Evolutionary conservation across 2,113 vertebrate genomes (phyloP).

Genomic region (Heloderma charlesbogerti): DNA sequence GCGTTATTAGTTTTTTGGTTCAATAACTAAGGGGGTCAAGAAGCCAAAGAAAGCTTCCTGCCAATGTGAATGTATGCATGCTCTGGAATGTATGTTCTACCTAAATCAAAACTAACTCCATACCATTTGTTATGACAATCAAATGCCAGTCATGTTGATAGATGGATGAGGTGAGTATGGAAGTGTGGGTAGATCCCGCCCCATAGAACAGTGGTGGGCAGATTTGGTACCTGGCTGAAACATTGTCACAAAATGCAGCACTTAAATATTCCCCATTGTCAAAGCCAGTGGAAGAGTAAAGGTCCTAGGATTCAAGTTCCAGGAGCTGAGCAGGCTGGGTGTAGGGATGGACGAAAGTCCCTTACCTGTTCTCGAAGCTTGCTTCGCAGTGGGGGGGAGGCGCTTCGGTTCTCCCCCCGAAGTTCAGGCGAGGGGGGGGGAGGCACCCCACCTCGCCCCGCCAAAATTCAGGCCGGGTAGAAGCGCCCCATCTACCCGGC

Average conservation of each 20-base stretch:
- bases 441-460: too few species aligned
- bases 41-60: slow-evolving; percentile 22
- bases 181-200: too few species aligned
- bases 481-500: too few species aligned
- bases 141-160: background rate
- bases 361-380: too few species aligned
- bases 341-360: too few species aligned
- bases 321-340: too few species aligned
- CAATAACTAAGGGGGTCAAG: slow-evolving; percentile 10
- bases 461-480: too few species aligned
- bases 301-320: background rate
- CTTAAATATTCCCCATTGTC: background rate
- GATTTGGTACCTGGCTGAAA: background rate
- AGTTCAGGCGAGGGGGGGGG: too few species aligned
- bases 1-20: background rate
- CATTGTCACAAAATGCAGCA: background rate
- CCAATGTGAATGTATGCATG: background rate
- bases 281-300: background rate
- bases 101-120: background rate
- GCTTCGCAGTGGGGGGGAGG: too few species aligned
- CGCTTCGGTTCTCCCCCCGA: too few species aligned
- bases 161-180: background rate
- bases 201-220: background rate
- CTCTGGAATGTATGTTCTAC: background rate
- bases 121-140: background rate